Base-by-base conservation (phyloP, 2,797 vertebrate genomes). In the Apogon hyalosoma region DNA sequence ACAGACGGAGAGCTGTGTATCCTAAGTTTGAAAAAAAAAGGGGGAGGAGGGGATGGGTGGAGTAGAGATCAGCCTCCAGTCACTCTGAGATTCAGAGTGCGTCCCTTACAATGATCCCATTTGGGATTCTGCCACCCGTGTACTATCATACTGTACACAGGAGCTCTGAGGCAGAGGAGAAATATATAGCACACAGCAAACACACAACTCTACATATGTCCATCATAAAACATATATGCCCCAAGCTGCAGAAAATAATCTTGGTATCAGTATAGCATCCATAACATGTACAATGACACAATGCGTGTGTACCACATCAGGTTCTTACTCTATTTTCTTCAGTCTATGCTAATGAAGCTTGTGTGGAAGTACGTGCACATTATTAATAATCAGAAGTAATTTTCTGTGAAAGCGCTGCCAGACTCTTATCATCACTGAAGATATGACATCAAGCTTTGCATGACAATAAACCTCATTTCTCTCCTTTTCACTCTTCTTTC, bases 261-360 rank as follows among this genome's bases (percentile, higher is more conserved):
- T 66, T 68, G 60, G 59, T 52, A 83, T 89, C 88, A 83, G 79
- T 84, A 91, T 85, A 80, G 85, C 74, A 90, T 88, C 82, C 67
- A 83, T 63, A 73, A 58, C 67, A 75, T 78, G 61, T 68, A 21
- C 36, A 69, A 42, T 55, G 49, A 70, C 57, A 76, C 19, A 47
- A 53, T 50, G 41, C 14, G 45, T 68, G 62, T 11, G 56, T 48
- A 39, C 68, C 43, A 28, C 15, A 55, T 67, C 67, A 66, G 15
- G 18, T 19, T 40, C 11, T n/a, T 19, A 66, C 69, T 11, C 40
- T 42, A 1, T 48, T 57, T 40, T 36, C 14, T 2, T 14, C 36
- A 39, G 16, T 21, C 15, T 38, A 11, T 58, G 48, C 4, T 63
- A 60, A 63, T 8, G 40, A 58, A 21, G 53, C 48, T 55, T 11